A percentile compares a stretch with the other conserved stretches of the same genome.
phyloP scores from a whole-genome alignment of 2,113 vertebrate genomes.

The Uria aalge region DNA sequence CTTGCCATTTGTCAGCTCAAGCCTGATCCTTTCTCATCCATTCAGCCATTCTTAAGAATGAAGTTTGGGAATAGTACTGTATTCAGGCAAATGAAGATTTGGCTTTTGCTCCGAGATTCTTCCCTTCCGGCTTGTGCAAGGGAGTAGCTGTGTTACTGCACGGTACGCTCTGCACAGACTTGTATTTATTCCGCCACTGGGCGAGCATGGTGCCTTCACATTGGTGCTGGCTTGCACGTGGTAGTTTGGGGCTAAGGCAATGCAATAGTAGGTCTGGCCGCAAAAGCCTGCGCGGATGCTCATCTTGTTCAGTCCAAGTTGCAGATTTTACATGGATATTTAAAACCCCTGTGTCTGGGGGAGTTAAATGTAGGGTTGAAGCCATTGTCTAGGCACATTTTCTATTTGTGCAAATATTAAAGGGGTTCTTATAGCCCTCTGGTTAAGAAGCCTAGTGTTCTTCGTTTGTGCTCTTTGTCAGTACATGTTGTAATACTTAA shows the following conservation, averaged over 20 bases:
- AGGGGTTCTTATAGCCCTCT: neutral
- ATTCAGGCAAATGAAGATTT: neutral
- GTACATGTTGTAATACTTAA: neutral
- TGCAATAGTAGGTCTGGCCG: neutral
- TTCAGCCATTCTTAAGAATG: neutral
- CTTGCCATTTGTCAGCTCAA: neutral
- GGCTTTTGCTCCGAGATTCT: neutral
- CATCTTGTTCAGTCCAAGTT: neutral
- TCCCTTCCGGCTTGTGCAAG: neutral
- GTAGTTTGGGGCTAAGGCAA: neutral
- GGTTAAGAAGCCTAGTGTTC: neutral
- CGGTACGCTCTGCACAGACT: neutral
- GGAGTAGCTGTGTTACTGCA: neutral
- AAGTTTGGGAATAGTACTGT: neutral
- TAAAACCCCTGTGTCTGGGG: neutral
- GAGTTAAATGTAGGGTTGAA: neutral
- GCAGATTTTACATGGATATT: neutral
- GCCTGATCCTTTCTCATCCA: neutral
- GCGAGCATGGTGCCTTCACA: neutral
- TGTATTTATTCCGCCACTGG: neutral
- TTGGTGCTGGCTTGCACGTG: fast-evolving
- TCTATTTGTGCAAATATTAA: neutral
- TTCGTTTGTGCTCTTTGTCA: neutral
- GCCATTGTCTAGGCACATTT: neutral
- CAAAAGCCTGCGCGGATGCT: neutral